These are phyloP conservation scores for Phalacrocorax aristotelis DNA, from an alignment of 2,113 vertebrate genomes.

Conservation along the genomic window DNA sequence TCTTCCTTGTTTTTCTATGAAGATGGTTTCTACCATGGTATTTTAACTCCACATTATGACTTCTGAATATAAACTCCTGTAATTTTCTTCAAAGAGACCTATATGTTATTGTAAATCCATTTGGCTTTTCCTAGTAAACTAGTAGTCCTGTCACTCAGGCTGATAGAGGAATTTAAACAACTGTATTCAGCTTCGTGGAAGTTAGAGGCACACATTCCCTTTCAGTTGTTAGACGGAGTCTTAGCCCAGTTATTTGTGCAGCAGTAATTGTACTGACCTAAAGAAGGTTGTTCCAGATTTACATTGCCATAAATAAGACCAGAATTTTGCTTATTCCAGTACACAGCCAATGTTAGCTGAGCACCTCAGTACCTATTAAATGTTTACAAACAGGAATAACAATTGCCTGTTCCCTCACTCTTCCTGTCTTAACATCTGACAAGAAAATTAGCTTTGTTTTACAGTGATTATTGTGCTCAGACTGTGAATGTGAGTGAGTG, in stretches of 20 bases:
- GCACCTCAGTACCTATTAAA: neutral
- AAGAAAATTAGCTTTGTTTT: neutral
- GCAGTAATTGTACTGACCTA: neutral
- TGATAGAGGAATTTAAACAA: neutral
- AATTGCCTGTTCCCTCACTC: neutral
- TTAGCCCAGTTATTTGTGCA: neutral
- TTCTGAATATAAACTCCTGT: neutral
- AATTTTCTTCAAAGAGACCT: neutral
- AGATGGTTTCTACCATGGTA: neutral
- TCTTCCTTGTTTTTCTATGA: neutral
- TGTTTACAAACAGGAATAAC: neutral
- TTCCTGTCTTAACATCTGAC: neutral
- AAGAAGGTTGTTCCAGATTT: neutral
- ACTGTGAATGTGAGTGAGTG: neutral
- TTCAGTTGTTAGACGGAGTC: neutral
- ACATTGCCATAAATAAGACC: neutral
- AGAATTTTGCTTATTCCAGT: neutral
- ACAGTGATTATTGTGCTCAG: neutral
- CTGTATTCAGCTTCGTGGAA: neutral
- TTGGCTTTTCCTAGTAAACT: neutral
- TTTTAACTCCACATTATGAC: neutral
- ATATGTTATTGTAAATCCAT: neutral
- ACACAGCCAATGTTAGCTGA: neutral
- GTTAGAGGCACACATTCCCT: neutral
- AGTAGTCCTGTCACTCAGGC: neutral